Evolutionary conservation across 2,113 vertebrate species (phyloP).

Genomic region (Trochalopteron elliotii): DNA sequence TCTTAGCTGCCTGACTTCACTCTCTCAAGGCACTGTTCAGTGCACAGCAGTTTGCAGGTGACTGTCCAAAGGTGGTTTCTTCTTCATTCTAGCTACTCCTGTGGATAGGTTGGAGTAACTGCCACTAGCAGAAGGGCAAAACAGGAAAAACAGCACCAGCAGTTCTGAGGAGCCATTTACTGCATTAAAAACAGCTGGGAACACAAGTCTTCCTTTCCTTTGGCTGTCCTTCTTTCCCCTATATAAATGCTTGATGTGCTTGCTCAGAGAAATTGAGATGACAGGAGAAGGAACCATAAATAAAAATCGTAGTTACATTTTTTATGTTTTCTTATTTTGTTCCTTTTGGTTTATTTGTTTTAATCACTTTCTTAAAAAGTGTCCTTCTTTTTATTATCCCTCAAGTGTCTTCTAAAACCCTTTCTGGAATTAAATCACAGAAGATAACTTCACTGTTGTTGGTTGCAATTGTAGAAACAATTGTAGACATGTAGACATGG

Average conservation of each 20-base stretch:
- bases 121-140: background rate
- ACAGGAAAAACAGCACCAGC: background rate
- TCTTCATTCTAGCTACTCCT: background rate
- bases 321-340: background rate
- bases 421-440: background rate
- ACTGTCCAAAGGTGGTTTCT: background rate
- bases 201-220: background rate
- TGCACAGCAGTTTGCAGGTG: background rate
- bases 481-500: background rate
- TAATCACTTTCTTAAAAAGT: background rate
- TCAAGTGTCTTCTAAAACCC: background rate
- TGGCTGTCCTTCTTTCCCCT: background rate
- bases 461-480: background rate
- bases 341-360: background rate
- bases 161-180: background rate
- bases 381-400: background rate
- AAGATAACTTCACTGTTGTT: background rate
- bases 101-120: background rate
- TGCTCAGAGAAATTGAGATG: background rate
- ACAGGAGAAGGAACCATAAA: background rate
- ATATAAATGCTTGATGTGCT: background rate
- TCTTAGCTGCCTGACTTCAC: background rate
- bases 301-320: background rate
- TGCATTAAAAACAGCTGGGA: background rate
- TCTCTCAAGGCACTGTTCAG: background rate